These are phyloP conservation scores for Oligia fasciuncula DNA, from an alignment of 2,888 invertebrate species.

Conservation along the genomic window DNA sequence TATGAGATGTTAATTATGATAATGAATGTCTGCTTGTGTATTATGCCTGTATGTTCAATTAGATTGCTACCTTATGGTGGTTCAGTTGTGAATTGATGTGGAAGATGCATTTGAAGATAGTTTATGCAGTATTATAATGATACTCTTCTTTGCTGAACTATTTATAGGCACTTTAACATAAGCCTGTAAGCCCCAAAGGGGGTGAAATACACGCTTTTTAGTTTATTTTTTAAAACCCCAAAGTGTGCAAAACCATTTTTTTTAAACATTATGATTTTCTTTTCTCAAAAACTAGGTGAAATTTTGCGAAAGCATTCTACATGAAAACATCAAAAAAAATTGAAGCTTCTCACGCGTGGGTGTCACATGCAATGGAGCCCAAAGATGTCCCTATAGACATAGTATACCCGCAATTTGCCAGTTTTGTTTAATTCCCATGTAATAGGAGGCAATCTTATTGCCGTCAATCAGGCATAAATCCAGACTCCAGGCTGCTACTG, in stretches of 20 bases:
- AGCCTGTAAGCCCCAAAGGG: neutral
- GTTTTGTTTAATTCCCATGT: neutral
- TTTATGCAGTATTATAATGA: neutral
- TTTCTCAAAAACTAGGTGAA: neutral
- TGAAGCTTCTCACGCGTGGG: fast-evolving
- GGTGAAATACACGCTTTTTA: neutral
- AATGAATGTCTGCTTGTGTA: slow-evolving; percentile 41
- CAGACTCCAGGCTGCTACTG: neutral
- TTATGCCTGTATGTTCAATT: slow-evolving; percentile 22
- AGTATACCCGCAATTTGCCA: neutral
- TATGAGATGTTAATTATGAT: slow-evolving; percentile 56
- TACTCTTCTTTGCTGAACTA: neutral
- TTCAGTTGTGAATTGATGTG: slow-evolving; percentile 11
- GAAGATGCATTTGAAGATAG: slow-evolving; percentile 7
- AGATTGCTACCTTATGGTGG: slow-evolving; percentile 17
- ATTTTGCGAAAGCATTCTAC: neutral
- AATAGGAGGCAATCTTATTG: neutral
- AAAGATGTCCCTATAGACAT: neutral
- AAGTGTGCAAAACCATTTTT: neutral
- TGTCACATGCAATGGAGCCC: too few relatives aligned
- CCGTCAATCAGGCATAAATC: neutral
- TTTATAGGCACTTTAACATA: neutral
- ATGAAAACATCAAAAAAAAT: too few relatives aligned
- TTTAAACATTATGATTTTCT: neutral
- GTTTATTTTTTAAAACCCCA: neutral